phyloP scores from a whole-genome alignment of 2,797 vertebrate genomes.

The Micrastur ruficollis region DNA sequence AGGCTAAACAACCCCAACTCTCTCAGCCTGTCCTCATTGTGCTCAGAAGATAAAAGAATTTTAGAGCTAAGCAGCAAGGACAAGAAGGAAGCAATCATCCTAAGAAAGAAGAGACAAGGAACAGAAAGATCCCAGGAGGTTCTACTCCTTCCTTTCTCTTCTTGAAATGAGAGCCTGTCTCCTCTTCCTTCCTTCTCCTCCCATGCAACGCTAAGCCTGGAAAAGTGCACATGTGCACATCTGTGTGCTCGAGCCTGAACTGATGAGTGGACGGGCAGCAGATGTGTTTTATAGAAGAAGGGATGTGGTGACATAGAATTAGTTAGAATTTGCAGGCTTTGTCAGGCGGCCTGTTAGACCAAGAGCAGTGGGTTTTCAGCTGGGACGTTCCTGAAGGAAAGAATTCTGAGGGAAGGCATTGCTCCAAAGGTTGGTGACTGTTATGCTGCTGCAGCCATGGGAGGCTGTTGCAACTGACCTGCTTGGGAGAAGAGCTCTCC shows the following conservation, averaged over 20 bases:
- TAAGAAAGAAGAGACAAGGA: background rate
- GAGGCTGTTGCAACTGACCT: background rate
- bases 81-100: background rate
- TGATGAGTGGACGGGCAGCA: background rate
- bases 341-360: background rate
- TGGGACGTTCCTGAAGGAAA: background rate
- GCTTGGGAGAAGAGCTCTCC: background rate
- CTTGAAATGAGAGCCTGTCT: background rate
- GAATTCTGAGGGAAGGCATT: background rate
- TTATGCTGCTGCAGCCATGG: background rate
- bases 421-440: background rate
- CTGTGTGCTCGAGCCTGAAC: background rate
- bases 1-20: background rate
- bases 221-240: background rate
- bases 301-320: background rate
- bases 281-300: background rate
- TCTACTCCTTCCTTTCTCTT: background rate
- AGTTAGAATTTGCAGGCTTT: background rate
- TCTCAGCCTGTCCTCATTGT: background rate
- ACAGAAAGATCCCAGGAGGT: background rate
- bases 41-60: background rate
- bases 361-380: background rate
- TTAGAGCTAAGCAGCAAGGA: background rate
- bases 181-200: background rate
- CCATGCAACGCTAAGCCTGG: background rate